phyloP scores from a whole-genome alignment of 1,140 invertebrate genomes.

The Hylyphantes graminicola region DNA sequence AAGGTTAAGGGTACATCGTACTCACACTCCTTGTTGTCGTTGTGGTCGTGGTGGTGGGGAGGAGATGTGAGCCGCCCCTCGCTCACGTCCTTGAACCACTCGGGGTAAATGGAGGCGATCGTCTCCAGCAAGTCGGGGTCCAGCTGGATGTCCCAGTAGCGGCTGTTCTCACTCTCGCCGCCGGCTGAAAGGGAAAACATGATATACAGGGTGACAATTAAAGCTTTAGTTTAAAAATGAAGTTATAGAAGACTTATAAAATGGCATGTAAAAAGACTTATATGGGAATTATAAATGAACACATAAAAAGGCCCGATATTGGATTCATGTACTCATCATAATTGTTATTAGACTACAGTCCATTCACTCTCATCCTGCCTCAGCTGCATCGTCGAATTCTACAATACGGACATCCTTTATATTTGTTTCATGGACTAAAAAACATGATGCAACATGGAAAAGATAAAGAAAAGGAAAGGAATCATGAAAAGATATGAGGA shows the following conservation, averaged over 20 bases:
- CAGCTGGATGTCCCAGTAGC: conserved; percentile 88
- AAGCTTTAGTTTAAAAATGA: neutral
- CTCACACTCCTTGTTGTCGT: conserved; percentile 98
- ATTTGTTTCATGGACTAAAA: too few species aligned
- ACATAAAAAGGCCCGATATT: too few species aligned
- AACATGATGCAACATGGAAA: too few species aligned
- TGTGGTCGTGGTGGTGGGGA: conserved; percentile 79
- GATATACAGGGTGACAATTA: neutral
- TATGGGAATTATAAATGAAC: too few species aligned
- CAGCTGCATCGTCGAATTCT: too few species aligned
- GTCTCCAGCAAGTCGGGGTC: conserved; percentile 90
- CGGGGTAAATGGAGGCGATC: conserved; percentile 87
- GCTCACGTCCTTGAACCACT: conserved; percentile 81
- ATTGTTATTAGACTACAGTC: neutral
- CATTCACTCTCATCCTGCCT: neutral
- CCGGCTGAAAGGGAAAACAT: conserved; percentile 45
- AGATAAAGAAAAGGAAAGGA: too few species aligned
- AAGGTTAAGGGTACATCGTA: conserved; percentile 63
- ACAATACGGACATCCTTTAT: too few species aligned
- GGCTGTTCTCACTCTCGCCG: conserved; percentile 62
- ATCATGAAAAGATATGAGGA: too few species aligned
- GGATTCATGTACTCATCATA: neutral
- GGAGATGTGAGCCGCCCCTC: neutral
- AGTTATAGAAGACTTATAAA: too few species aligned
- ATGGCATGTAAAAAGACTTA: too few species aligned